A percentile compares a stretch with the other conserved stretches of the same genome.
phyloP scores from a whole-genome alignment of 2,888 invertebrate species.

The Quadriops clusia region DNA sequence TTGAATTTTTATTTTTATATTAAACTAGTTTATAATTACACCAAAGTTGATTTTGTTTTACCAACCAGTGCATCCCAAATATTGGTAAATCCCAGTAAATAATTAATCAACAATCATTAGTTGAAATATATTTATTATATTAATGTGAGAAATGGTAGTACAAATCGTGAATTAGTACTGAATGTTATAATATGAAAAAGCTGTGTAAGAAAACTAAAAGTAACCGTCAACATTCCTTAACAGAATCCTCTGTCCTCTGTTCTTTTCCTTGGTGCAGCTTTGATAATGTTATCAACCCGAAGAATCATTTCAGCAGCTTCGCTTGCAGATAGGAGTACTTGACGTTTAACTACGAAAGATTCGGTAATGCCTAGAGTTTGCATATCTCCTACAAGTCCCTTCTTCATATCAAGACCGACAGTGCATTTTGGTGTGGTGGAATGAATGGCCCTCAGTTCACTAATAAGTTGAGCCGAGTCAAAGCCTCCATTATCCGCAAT shows the following conservation, averaged over 20 bases:
- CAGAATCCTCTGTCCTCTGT: constrained; percentile 77
- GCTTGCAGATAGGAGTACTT: constrained; percentile 85
- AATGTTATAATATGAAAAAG: too few species aligned
- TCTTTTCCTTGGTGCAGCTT: constrained; percentile 78
- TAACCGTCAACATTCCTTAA: too few species aligned
- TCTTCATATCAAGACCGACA: constrained; percentile 82
- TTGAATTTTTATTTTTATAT: too few species aligned
- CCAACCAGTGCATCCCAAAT: too few species aligned
- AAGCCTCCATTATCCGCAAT: constrained; percentile 99
- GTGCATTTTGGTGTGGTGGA: constrained; percentile 59
- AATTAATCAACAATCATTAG: too few species aligned
- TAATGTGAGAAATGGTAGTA: too few species aligned
- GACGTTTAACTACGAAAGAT: constrained; percentile 92
- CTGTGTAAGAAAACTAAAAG: too few species aligned
- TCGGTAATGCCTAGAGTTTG: constrained; percentile 85
- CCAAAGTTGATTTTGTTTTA: too few species aligned
- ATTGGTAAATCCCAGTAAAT: too few species aligned
- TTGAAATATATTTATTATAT: too few species aligned
- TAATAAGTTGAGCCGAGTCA: constrained; percentile 89
- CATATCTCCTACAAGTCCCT: constrained; percentile 84
- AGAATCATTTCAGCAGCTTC: constrained; percentile 99
- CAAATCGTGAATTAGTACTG: too few species aligned
- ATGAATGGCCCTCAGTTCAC: constrained; percentile 85
- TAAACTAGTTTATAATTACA: too few species aligned
- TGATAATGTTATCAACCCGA: constrained; percentile 94